phyloP scores from a whole-genome alignment of 2,797 vertebrate species.

The Falco concolor region DNA sequence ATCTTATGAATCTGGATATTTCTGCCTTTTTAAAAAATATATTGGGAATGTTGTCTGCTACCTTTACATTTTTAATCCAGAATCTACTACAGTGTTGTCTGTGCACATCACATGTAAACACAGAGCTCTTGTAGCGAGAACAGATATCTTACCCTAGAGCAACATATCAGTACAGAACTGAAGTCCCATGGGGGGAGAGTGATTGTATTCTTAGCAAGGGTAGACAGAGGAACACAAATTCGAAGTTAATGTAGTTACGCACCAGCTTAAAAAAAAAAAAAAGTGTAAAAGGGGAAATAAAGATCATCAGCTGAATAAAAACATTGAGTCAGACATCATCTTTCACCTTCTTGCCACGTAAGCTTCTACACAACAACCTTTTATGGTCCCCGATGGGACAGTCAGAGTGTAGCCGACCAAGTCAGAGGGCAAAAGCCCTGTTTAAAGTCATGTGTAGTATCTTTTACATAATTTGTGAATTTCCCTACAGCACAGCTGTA shows the following conservation, averaged over 20 bases:
- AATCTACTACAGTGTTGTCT: background rate
- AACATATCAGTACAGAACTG: background rate
- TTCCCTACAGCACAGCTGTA: background rate
- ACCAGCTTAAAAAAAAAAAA: background rate
- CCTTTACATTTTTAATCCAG: background rate
- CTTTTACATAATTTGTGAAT: background rate
- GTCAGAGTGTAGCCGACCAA: background rate
- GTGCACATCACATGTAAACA: background rate
- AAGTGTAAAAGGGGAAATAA: background rate
- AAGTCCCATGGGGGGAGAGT: background rate
- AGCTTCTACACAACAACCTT: background rate
- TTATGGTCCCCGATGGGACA: background rate
- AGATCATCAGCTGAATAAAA: background rate
- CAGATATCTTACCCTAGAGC: background rate
- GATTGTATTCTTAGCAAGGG: background rate
- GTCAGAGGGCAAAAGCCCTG: background rate
- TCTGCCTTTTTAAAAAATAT: background rate
- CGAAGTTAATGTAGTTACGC: background rate
- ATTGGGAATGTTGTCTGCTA: background rate
- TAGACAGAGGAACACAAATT: background rate
- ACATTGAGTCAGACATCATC: background rate
- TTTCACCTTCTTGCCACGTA: background rate
- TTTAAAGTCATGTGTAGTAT: background rate
- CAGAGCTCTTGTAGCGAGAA: background rate
- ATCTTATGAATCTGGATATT: background rate